Conservation (phyloP, 2,797 vertebrate species). For the Gephyroberyx darwinii region DNA sequence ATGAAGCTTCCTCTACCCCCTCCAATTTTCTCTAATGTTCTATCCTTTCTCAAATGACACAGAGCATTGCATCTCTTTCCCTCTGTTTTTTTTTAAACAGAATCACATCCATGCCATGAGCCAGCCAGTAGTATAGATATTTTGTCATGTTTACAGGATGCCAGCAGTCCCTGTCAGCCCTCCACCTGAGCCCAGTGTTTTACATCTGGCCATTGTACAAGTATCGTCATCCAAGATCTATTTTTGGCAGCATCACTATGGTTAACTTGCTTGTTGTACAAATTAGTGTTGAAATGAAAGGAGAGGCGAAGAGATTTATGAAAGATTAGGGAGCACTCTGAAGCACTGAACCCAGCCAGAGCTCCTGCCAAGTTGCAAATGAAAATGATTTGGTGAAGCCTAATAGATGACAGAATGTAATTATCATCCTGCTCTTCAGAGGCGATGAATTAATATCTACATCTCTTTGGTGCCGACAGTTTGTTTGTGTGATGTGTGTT, state of each 20-base stretch:
- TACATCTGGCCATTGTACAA: not conserved
- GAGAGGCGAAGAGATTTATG: not conserved
- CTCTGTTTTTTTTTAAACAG: too few species aligned
- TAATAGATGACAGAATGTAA: slow-evolving; percentile 11
- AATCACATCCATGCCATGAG: not conserved
- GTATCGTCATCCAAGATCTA: too few species aligned
- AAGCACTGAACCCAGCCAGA: not conserved
- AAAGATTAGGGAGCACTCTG: slow-evolving; percentile 19
- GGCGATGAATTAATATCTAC: slow-evolving; percentile 24
- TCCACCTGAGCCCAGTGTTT: not conserved
- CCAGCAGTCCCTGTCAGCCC: not conserved
- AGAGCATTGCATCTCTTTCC: too few species aligned
- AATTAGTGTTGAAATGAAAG: not conserved
- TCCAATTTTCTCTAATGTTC: too few species aligned
- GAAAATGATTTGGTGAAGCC: not conserved
- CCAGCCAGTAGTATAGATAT: not conserved
- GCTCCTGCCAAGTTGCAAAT: slow-evolving; percentile 11
- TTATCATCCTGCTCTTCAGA: slow-evolving; percentile 18
- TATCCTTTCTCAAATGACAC: too few species aligned
- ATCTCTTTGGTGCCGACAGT: not conserved
- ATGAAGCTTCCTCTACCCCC: too few species aligned
- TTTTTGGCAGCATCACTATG: too few species aligned
- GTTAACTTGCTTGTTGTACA: not conserved
- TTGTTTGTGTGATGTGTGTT: not conserved
- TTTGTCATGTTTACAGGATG: too few species aligned